Evolutionary conservation across 2,888 invertebrate species (phyloP).

Genomic region (Drosophila algonquin): DNA sequence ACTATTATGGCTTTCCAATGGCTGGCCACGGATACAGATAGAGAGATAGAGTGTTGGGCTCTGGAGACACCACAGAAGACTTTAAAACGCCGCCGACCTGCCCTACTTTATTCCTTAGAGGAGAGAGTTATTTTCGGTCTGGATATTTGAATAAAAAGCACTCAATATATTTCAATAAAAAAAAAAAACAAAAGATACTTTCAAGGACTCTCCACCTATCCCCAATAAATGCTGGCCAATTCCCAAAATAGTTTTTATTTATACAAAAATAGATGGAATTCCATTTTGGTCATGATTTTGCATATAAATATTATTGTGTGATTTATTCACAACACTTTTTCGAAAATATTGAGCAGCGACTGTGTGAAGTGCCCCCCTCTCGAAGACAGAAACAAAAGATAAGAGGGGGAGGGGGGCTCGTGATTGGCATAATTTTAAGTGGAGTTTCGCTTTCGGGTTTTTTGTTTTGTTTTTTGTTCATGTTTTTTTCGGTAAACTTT

Average conservation of each 20-base stretch:
- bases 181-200: neutral
- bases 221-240: neutral
- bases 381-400: conserved; percentile 43
- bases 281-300: conserved; percentile 60
- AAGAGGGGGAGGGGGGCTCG: conserved; percentile 43
- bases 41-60: conserved; percentile 9
- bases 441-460: conserved; percentile 45
- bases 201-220: neutral
- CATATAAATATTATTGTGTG: conserved; percentile 35
- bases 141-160: conserved; percentile 1
- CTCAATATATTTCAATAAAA: too few relatives aligned
- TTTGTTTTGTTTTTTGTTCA: neutral
- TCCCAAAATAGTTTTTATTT: conserved; percentile 40
- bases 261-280: conserved; percentile 30
- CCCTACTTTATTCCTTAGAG: neutral
- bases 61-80: neutral
- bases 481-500: conserved; percentile 29
- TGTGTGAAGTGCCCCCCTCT: conserved; percentile 44
- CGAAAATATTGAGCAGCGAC: conserved; percentile 27
- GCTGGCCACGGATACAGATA: conserved; percentile 19
- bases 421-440: conserved; percentile 77
- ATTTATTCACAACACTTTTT: conserved; percentile 24
- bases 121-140: neutral
- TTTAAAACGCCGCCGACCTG: neutral
- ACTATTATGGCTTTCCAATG: conserved; percentile 67